phyloP scores from a whole-genome alignment of 2,797 vertebrate species.

The Uromys caudimaculatus region DNA sequence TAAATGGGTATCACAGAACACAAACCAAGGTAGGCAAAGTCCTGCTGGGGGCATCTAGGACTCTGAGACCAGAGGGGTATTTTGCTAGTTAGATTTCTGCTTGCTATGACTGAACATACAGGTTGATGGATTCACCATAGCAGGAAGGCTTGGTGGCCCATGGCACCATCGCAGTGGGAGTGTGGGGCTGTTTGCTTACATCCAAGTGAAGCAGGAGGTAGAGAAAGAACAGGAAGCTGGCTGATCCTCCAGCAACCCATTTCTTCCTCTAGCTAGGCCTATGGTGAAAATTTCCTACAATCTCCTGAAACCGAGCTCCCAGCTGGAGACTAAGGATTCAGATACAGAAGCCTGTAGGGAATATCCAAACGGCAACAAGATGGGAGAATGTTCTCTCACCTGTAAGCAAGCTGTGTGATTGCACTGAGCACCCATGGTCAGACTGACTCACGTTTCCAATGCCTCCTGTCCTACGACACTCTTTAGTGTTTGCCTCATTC shows the following conservation, averaged over 20 bases:
- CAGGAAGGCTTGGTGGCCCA: neutral
- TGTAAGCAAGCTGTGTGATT: accelerated
- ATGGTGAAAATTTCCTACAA: neutral
- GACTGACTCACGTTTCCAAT: neutral
- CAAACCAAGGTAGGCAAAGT: conserved; percentile 83
- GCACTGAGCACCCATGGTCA: neutral
- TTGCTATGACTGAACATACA: neutral
- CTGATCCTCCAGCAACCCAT: neutral
- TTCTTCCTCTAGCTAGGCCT: neutral
- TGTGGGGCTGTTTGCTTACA: neutral
- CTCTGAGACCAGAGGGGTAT: neutral
- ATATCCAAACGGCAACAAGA: neutral
- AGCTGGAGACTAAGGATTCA: neutral
- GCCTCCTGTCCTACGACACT: neutral
- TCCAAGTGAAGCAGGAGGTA: neutral
- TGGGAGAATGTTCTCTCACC: neutral
- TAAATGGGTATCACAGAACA: conserved; percentile 84
- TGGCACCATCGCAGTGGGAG: too few species aligned
- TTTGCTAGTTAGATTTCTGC: neutral
- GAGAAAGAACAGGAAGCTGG: neutral
- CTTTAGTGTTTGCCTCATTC: neutral
- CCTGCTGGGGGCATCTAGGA: neutral
- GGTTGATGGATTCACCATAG: neutral
- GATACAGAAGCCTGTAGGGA: neutral
- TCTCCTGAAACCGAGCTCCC: neutral